Evolutionary conservation across 2,113 vertebrate species (phyloP).

Genomic region (Tychaedon coryphoeus): DNA sequence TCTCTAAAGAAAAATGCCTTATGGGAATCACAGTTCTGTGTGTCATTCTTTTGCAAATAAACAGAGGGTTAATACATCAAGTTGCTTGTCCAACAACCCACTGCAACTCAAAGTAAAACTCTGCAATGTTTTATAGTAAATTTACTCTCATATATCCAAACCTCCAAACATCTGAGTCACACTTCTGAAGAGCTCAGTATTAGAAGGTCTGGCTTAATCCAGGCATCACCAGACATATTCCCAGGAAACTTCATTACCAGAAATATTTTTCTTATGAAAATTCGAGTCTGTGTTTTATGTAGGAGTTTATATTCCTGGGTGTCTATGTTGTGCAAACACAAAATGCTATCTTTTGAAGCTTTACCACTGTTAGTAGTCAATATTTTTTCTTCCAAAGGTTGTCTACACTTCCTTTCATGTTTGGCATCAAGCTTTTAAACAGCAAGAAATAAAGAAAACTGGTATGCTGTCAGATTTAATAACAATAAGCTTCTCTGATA

Average conservation of each 20-base stretch:
- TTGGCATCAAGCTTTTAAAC: neutral
- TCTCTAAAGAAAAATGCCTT: neutral
- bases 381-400: neutral
- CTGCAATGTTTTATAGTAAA: neutral
- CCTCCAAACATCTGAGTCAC: neutral
- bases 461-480: constrained; percentile 35
- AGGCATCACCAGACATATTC: neutral
- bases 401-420: neutral
- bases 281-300: neutral
- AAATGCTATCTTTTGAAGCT: neutral
- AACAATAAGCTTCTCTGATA: constrained; percentile 16
- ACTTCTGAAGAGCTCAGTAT: neutral
- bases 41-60: constrained; percentile 20
- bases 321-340: neutral
- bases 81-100: neutral
- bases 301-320: neutral
- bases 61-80: neutral
- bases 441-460: constrained; percentile 36
- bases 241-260: neutral
- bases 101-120: neutral
- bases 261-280: neutral
- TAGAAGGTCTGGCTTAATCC: neutral
- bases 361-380: neutral
- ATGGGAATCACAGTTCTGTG: neutral
- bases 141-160: constrained; percentile 5